These are phyloP conservation scores for Rhingia campestris DNA, from an alignment of 2,888 invertebrate species.

Conservation along the genomic window DNA sequence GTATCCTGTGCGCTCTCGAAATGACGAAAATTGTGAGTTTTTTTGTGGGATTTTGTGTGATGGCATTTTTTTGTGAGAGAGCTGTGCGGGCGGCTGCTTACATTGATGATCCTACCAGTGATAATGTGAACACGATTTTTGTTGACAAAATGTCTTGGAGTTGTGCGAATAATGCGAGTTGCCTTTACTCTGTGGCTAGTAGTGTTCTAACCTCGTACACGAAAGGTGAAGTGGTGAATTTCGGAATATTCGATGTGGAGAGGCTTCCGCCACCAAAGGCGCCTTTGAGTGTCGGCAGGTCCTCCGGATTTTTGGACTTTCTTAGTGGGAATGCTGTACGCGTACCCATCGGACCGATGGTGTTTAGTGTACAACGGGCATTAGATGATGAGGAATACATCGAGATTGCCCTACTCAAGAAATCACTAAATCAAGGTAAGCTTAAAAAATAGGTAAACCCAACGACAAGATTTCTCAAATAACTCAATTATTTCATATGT, in stretches of 20 bases:
- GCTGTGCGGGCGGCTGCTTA: slow-evolving; percentile 3
- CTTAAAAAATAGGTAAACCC: background rate
- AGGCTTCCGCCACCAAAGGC: slow-evolving; percentile 81
- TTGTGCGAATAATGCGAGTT: slow-evolving; percentile 86
- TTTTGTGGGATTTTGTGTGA: slow-evolving; percentile 13
- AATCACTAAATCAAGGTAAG: slow-evolving; percentile 79
- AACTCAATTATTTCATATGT: background rate
- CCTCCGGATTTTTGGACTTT: slow-evolving; percentile 79
- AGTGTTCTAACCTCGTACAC: slow-evolving; percentile 84
- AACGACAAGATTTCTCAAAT: background rate
- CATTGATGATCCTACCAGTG: background rate
- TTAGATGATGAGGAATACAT: slow-evolving; percentile 81
- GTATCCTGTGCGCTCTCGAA: slow-evolving; percentile 2
- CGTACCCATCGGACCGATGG: slow-evolving; percentile 82
- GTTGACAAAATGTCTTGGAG: slow-evolving; percentile 81
- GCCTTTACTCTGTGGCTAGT: slow-evolving; percentile 84
- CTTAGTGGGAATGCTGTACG: slow-evolving; percentile 81
- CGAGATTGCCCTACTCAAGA: slow-evolving; percentile 81
- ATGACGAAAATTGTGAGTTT: slow-evolving; percentile 32
- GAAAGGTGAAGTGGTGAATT: slow-evolving; percentile 84
- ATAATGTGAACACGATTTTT: slow-evolving; percentile 78
- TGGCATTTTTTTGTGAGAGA: background rate
- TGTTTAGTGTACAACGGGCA: slow-evolving; percentile 82
- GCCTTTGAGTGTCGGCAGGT: slow-evolving; percentile 77
- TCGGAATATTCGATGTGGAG: slow-evolving; percentile 85